Evolutionary conservation across 2,113 vertebrate species (phyloP), one percentile per base, ranked within the genome.

Genomic region (Etia nguti): DNA sequence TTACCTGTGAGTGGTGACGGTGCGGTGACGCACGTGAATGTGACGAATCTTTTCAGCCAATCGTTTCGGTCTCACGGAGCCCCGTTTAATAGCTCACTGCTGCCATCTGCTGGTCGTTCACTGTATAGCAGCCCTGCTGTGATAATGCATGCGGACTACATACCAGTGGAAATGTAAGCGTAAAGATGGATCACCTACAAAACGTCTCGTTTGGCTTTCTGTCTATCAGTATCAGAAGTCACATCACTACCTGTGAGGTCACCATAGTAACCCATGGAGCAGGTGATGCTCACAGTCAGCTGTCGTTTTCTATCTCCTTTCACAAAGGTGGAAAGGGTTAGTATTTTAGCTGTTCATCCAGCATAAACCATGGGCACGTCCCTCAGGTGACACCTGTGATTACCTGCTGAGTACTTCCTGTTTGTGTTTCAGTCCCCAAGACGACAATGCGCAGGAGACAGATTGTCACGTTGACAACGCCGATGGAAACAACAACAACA

Each of bases 391-490:
- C 41, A 26, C 22, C 16, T 36, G 31, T n/a, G 34, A 38, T 22
- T 10, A 68, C 34, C 41, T 48, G 43, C 70, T 75, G 70, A 75
- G 2, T 75, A 24, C 22, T 70, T 82, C 24, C 13, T 80, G 55
- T 86, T 56, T 89, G 26, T 91, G 11, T 86, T 89, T 62, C 84
- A 95, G 94, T 34, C n/a, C 84, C 10, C 93, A 89, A 54, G 92
- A 94, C 1, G 95, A 95, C 8, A 92, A 91, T 4, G 86, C 88
- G 38, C 92, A 92, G 29, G 89, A 92, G 77, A 54, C 62, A 3
- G 82, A 85, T 13, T 82, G 70, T 84, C 41, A 59, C 80, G 83
- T 92, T 73, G 90, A 95, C 79, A 70, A 93, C 75, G 84, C 13
- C 1, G 81, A 92, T 2, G 70, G 88, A 13, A 88, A 83, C 55